phyloP scores from a whole-genome alignment of 2,113 vertebrate genomes.

The Gambusia holbrooki region DNA sequence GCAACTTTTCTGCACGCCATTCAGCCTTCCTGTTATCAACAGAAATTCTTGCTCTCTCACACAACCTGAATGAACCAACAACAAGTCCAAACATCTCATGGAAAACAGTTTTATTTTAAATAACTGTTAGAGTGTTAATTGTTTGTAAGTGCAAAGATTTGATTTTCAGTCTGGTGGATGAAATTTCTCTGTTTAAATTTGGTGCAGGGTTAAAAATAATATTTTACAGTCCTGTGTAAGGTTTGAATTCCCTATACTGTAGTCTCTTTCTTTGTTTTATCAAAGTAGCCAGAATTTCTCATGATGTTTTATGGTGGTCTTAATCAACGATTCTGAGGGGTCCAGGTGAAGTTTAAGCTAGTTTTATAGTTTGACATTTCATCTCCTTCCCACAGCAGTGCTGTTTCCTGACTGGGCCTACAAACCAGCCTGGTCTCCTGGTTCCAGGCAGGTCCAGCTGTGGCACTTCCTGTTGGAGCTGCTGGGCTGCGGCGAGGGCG shows the following conservation, averaged over 20 bases:
- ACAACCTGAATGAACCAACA: too few relatives aligned
- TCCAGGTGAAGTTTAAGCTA: not conserved
- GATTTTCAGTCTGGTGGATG: not conserved
- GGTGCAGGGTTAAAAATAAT: not conserved
- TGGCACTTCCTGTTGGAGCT: constrained; percentile 86
- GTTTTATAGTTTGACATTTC: not conserved
- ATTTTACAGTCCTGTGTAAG: not conserved
- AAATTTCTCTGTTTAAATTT: not conserved
- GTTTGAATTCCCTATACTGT: not conserved
- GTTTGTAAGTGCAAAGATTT: not conserved
- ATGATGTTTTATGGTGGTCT: not conserved
- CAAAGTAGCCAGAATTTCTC: not conserved
- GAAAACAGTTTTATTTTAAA: too few relatives aligned
- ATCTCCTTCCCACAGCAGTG: constrained; percentile 61
- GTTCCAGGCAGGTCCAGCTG: constrained; percentile 83
- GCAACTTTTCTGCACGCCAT: not conserved
- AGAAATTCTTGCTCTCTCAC: not conserved
- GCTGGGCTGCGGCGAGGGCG: constrained; percentile 72
- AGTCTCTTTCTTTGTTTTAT: not conserved
- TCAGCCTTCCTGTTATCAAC: not conserved
- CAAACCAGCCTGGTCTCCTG: constrained; percentile 80
- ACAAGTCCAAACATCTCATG: too few relatives aligned
- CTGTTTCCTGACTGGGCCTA: constrained; percentile 84
- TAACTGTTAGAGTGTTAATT: too few relatives aligned
- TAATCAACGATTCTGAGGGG: not conserved